These are phyloP conservation scores for Pteronura brasiliensis DNA, from an alignment of 2,113 vertebrate genomes.

Conservation along the genomic window DNA sequence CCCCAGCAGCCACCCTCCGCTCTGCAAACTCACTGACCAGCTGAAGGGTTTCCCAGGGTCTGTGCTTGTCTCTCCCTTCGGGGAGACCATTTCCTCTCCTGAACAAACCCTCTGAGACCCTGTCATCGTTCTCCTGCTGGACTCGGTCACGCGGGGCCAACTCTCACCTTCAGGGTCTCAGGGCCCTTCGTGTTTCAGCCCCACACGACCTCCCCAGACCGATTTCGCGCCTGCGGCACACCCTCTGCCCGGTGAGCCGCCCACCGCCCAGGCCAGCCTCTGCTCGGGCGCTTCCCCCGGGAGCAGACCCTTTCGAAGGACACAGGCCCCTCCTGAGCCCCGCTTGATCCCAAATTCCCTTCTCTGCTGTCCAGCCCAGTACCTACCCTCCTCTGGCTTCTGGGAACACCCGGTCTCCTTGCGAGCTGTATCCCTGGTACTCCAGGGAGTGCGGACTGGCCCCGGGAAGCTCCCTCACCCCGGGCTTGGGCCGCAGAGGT, in stretches of 20 bases:
- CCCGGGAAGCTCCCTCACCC: too few relatives aligned
- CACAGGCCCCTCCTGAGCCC: not conserved
- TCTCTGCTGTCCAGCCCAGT: not conserved
- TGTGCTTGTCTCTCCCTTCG: not conserved
- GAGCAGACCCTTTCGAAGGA: fast-evolving
- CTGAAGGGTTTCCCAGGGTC: not conserved
- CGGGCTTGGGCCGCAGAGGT: too few relatives aligned
- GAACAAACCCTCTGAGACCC: too few relatives aligned
- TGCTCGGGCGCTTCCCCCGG: too few relatives aligned
- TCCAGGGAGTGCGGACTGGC: too few relatives aligned
- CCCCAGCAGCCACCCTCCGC: not conserved
- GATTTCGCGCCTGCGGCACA: fast-evolving
- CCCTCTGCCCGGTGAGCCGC: not conserved
- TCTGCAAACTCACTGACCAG: not conserved
- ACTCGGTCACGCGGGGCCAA: too few relatives aligned
- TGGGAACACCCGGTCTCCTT: not conserved
- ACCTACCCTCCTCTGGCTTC: not conserved
- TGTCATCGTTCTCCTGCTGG: too few relatives aligned
- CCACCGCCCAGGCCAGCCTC: not conserved
- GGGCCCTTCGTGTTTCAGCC: not conserved
- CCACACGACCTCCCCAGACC: not conserved
- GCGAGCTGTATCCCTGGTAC: too few relatives aligned
- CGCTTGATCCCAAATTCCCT: not conserved
- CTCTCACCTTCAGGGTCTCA: not conserved
- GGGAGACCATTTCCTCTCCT: not conserved